Evolutionary conservation across 2,797 vertebrate genomes (phyloP).

Genomic region (Poecilia gillii): DNA sequence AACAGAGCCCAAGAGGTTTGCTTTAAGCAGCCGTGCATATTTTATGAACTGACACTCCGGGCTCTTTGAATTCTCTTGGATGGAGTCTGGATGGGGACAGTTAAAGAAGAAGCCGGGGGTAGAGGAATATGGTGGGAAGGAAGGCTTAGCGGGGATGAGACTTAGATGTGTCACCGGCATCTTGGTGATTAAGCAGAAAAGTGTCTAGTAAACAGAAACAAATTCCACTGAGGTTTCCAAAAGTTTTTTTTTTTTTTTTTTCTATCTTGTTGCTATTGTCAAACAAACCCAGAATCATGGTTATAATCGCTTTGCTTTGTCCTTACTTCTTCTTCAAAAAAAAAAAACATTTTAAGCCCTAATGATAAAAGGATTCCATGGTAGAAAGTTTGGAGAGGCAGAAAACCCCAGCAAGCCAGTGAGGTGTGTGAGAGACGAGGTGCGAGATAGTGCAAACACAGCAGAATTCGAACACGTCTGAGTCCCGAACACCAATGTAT

Average conservation of each 20-base stretch:
- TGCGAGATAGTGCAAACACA: slow-evolving; percentile 72
- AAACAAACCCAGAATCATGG: slow-evolving; percentile 24
- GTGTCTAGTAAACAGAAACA: slow-evolving; percentile 55
- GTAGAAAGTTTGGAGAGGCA: slow-evolving; percentile 53
- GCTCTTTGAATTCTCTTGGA: slow-evolving; percentile 59
- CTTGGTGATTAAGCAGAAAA: slow-evolving; percentile 65
- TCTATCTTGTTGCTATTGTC: slow-evolving; percentile 51
- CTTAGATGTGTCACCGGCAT: slow-evolving; percentile 60
- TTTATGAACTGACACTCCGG: slow-evolving; percentile 65
- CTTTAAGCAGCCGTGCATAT: slow-evolving; percentile 72
- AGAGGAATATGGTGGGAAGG: slow-evolving; percentile 11
- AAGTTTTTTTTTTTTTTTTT: slow-evolving; percentile 53
- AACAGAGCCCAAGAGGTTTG: slow-evolving; percentile 60
- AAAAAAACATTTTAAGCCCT: neutral
- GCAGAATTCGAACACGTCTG: slow-evolving; percentile 72
- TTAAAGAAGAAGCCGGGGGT: slow-evolving; percentile 23
- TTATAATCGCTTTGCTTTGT: neutral
- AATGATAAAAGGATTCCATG: slow-evolving; percentile 46
- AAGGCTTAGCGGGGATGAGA: slow-evolving; percentile 40
- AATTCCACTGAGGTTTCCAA: slow-evolving; percentile 54
- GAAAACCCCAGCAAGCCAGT: slow-evolving; percentile 50
- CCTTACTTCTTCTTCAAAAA: neutral
- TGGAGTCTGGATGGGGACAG: slow-evolving; percentile 29
- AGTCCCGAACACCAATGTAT: slow-evolving; percentile 71
- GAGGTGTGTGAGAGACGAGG: slow-evolving; percentile 60